Base-by-base conservation (phyloP, 1,140 invertebrate genomes). In the Eueides isabella region DNA sequence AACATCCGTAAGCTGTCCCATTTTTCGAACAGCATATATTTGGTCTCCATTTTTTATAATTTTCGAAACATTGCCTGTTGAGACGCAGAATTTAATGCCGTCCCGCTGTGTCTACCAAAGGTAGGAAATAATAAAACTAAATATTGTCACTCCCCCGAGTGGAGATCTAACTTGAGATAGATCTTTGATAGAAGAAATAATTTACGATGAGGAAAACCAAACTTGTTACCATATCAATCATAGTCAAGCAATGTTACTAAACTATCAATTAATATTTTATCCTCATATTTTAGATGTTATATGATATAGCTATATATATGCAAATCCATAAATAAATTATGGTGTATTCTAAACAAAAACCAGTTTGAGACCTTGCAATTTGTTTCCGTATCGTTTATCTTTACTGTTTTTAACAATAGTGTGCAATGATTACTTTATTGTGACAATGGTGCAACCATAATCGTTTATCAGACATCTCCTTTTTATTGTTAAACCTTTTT, bases 321-420 rank as follows among this genome's bases (percentile, higher is more conserved):
- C 30, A 31, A 70, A 33, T 70, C 35, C 0, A 61, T 29, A 62
- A n/a, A 35, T 55, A 26, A 26, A 26, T 55, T 26, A 55, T 55
- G 48, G 26, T 55, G 16, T 41, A 64, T 63, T 64, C 16, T 71
- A 3, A 70, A 70, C 55, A 38, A 70, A 63, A 71, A 71, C 69
- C 61, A 63, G 55, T 28, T 62, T 12, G 68, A 31, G 31, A 29
- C 61, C 67, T 68, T 68, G 44, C 2, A 2, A 61, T 68, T 44
- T 44, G 41, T 44, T 68, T 61, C 67, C 67, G 44, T 68, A 68
- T 31, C 4, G n/a, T 55, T 68, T 61, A 68, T 68, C 44, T 68
- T 29, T 29, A 61, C 48, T 23, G 44, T 33, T 68, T 55, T 55
- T 7, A 26, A 26, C 12, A 55, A 23, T 12, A 12, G 48, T 16